Evolutionary conservation across 2,888 invertebrate species (phyloP), one percentile per base, ranked within the genome.

Genomic region (Ypsolopha sequella): DNA sequence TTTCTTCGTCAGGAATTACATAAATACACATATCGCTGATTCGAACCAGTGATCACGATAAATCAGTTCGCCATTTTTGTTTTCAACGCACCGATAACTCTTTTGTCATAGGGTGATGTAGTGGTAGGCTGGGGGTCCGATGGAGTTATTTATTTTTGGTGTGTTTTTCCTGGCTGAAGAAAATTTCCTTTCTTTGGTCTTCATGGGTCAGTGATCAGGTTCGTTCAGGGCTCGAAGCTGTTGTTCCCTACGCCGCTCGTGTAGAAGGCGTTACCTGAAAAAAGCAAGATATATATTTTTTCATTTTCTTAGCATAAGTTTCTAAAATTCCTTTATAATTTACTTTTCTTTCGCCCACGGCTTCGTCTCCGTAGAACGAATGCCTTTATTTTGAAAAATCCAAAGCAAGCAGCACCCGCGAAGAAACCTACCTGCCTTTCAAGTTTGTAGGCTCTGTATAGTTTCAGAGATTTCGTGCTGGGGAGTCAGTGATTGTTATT

Each of bases 1-100:
- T 39, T 39, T 11, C 41, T 41, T 39, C 33, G n/a, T 49, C 33
- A 49, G 34, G 41, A 24, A 41, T 49, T 49, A 49, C 49, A 33
- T 11, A 24, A 49, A 39, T 14, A 35, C 43, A 50, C 34, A 48
- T 41, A 48, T 33, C 48, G 48, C 11, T 51, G 45, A 51, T 51
- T 34, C 51, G 45, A 38, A 13, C 33, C 44, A 58, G 56, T 64
- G 66, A 67, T 70, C 57, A 62, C 64, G 61, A 78, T 86, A 86
- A 85, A 86, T 86, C 84, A 82, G 69, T 63, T 73, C 71, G 81
- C 79, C 86, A 86, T 86, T 86, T 86, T 85, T 86, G 86, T 86
- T 86, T 84, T 86, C 86, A 85, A 84, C 86, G 86, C 84, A 85
- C 82, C 85, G 82, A 85, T 86, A 86, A 86, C 86, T 86, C 86